Percentiles rank a stretch among this genome's conserved stretches.
Evolutionary conservation across 2,113 vertebrate genomes (phyloP).

Genomic region (Tiliqua scincoides): DNA sequence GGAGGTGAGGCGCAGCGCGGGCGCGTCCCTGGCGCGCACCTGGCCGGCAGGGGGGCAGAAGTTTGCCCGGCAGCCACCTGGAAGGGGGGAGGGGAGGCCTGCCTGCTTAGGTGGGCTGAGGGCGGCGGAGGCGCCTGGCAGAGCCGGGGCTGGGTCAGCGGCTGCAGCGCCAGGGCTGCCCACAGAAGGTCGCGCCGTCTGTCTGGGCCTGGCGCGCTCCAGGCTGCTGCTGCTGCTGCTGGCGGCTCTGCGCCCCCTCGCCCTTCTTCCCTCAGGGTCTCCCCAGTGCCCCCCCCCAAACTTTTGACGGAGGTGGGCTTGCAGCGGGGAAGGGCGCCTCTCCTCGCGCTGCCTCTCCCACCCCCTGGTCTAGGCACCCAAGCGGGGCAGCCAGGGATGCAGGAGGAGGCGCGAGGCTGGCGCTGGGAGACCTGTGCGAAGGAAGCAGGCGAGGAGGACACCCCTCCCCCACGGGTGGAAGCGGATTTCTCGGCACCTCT

Average conservation of each 20-base stretch:
- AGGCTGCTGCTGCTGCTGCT: neutral
- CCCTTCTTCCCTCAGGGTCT: neutral
- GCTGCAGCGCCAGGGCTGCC: neutral
- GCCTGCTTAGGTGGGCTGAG: neutral
- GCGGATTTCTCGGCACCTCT: neutral
- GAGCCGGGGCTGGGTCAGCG: neutral
- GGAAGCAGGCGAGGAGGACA: too few species aligned
- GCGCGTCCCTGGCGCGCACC: constrained; percentile 28
- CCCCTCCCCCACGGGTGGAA: constrained; percentile 1
- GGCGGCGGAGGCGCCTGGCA: neutral
- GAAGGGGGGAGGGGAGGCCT: constrained; percentile 30
- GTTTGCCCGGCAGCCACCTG: constrained; percentile 47
- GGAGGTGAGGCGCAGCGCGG: constrained; percentile 64
- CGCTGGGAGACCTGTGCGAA: neutral
- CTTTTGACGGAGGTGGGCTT: constrained; percentile 68
- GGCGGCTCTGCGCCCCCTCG: constrained; percentile 14
- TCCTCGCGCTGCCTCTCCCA: neutral
- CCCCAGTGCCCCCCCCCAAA: constrained; percentile 55
- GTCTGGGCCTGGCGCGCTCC: constrained; percentile 13
- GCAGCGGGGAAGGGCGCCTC: constrained; percentile 7
- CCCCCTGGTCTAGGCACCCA: constrained; percentile 45
- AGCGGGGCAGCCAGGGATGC: neutral
- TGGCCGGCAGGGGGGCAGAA: constrained; percentile 61
- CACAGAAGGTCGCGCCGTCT: neutral
- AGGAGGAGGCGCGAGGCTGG: neutral